Base-by-base conservation (phyloP, 2,888 invertebrate species). In the Pristionchus entomophagus region DNA sequence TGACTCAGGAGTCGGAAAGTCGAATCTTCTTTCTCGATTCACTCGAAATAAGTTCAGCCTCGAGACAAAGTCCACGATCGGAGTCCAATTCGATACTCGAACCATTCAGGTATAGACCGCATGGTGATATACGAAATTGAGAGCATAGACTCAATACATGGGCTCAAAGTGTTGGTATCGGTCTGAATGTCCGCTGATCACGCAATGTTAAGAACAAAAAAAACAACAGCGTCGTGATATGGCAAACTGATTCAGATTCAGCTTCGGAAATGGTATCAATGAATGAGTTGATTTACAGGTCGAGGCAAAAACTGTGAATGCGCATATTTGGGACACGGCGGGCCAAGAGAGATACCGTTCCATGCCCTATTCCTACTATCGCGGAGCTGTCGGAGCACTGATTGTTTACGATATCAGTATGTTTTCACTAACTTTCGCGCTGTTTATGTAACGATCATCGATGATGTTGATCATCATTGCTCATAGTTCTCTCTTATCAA, bases 31-130 rank as follows among this genome's bases (percentile, higher is more conserved):
- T 90, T 99, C 99, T 89, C 96, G 99, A 95, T 99, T 99, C 95
- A 99, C 99, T 95, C 96, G 99, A 95, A 99, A 99, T 96, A 99
- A 99, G 96, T 99, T 99, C 95, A 99, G 99, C 95, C 96, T 99
- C 95, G 99, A 99, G 95, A 98, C 98, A 92, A 99, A 99, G 95
- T 99, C 99, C 91, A 99, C 99, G 93, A 99, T 99, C 95, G 99
- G 99, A 89, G 99, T 99, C 93, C 99, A 99, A 95, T 99, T 99
- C 95, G 99, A 99, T 88, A 99, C 99, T 91, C 96, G 98, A 94
- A 97, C 97, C 95, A 97, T 97, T 96, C 97, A 97, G 96, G 93
- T 94, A 59, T 4, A 26, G n/a, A n/a, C n/a, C n/a, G n/a, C n/a
- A n/a, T n/a, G n/a, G n/a, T n/a, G n/a, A n/a, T n/a, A n/a, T n/a